These are phyloP conservation scores for Tachyglossus aculeatus DNA, from an alignment of 2,797 vertebrate genomes.

Conservation along the genomic window DNA sequence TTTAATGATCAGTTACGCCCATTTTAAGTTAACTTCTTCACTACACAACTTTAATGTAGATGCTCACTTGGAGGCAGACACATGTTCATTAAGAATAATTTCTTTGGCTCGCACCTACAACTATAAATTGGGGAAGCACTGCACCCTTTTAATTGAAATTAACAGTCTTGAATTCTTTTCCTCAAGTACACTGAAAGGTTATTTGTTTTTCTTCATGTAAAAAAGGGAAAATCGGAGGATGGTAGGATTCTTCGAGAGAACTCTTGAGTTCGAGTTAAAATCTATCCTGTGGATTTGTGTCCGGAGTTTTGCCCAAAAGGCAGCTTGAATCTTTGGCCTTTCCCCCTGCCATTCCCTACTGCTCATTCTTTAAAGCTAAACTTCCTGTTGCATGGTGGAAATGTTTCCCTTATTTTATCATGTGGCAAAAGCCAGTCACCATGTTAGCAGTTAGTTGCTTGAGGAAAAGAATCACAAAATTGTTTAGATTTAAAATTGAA, in stretches of 20 bases:
- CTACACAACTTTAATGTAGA: background rate
- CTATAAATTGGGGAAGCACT: slow-evolving; percentile 12
- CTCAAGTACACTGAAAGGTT: background rate
- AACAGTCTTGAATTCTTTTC: slow-evolving; percentile 32
- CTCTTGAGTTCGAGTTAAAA: no score
- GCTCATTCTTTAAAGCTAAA: background rate
- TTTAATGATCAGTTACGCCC: no score
- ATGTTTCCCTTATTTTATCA: background rate
- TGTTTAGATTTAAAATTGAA: background rate
- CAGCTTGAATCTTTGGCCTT: background rate
- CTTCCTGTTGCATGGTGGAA: fast-evolving
- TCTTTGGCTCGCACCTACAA: slow-evolving; percentile 6
- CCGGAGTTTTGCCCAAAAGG: background rate
- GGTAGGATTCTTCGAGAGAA: background rate
- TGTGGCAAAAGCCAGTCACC: background rate
- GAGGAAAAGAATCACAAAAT: background rate
- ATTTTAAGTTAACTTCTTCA: background rate
- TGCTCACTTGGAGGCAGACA: background rate
- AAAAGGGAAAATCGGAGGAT: slow-evolving; percentile 29
- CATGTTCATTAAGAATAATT: slow-evolving; percentile 16
- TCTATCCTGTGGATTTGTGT: background rate
- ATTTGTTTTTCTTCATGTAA: background rate
- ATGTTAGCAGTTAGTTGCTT: background rate
- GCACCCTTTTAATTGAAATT: slow-evolving; percentile 7
- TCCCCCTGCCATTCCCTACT: background rate